These are phyloP conservation scores for Catocala sponsa DNA, from an alignment of 2,888 invertebrate genomes.

Conservation along the genomic window DNA sequence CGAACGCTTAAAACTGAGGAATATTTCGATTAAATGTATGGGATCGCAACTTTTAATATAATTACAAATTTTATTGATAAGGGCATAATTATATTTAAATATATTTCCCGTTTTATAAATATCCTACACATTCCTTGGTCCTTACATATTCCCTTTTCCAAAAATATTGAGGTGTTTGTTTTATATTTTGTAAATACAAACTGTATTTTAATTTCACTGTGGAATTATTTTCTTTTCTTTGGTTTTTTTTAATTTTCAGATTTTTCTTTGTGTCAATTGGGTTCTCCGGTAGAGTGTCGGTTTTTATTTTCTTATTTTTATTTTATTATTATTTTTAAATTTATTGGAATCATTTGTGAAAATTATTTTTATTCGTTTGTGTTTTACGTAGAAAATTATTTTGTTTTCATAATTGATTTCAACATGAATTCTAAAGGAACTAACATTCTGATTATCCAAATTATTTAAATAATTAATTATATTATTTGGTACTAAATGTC, in stretches of 20 bases:
- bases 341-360: constrained; percentile 63
- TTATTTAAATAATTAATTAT: constrained; percentile 10
- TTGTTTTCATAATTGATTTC: constrained; percentile 63
- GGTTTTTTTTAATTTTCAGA: constrained; percentile 75
- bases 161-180: constrained; percentile 31
- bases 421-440: constrained; percentile 51
- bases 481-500: constrained; percentile 17
- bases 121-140: constrained; percentile 18
- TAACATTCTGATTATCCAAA: constrained; percentile 67
- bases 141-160: neutral
- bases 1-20: neutral
- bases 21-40: neutral
- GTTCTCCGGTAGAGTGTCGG: constrained; percentile 83
- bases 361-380: constrained; percentile 22
- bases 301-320: constrained; percentile 62
- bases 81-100: neutral
- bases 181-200: constrained; percentile 35
- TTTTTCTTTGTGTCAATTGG: constrained; percentile 76
- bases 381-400: constrained; percentile 1
- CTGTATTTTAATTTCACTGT: constrained; percentile 30
- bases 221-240: constrained; percentile 60
- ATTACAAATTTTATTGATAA: neutral
- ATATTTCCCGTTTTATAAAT: constrained; percentile 27
- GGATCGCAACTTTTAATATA: too few relatives aligned
- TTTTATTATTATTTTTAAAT: constrained; percentile 52